These are phyloP conservation scores for Melopsittacus undulatus DNA, from an alignment of 2,797 vertebrate genomes.

Conservation along the genomic window DNA sequence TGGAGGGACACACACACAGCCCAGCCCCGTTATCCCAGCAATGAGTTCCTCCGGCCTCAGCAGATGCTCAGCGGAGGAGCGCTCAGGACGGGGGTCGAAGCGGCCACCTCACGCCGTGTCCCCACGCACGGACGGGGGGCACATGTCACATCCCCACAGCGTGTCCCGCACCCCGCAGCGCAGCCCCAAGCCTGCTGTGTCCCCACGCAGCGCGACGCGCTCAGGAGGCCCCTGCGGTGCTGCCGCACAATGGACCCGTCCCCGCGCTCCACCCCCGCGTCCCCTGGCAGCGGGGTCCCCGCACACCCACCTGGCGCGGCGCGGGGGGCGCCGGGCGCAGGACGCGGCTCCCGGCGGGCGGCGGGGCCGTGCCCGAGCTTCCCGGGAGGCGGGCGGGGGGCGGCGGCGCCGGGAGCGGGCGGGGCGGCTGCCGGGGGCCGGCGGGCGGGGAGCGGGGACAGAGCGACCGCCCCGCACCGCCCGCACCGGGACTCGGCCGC, in stretches of 20 bases:
- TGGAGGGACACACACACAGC: neutral
- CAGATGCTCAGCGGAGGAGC: neutral
- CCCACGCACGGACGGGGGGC: neutral
- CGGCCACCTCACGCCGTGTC: neutral
- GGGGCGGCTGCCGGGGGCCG: neutral
- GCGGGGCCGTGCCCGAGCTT: neutral
- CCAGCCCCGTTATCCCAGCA: neutral
- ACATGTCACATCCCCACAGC: too few species aligned
- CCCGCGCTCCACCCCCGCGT: accelerated
- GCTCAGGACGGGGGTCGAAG: neutral
- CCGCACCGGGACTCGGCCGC: neutral
- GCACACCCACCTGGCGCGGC: neutral
- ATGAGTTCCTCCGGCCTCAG: neutral
- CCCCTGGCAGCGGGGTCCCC: neutral
- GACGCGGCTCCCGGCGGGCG: neutral
- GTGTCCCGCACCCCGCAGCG: neutral
- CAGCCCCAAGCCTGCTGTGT: neutral
- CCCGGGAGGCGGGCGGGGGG: neutral
- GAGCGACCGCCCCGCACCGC: conserved; percentile 11
- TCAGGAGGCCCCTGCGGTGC: neutral
- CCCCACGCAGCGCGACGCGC: neutral
- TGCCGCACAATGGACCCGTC: neutral
- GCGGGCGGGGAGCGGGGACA: neutral
- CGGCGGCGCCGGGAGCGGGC: neutral
- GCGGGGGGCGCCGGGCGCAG: neutral